A percentile compares a stretch with the other conserved stretches of the same genome.
These are phyloP conservation scores for Chaenocephalus aceratus DNA, from an alignment of 2,113 vertebrate species.

Conservation along the genomic window DNA sequence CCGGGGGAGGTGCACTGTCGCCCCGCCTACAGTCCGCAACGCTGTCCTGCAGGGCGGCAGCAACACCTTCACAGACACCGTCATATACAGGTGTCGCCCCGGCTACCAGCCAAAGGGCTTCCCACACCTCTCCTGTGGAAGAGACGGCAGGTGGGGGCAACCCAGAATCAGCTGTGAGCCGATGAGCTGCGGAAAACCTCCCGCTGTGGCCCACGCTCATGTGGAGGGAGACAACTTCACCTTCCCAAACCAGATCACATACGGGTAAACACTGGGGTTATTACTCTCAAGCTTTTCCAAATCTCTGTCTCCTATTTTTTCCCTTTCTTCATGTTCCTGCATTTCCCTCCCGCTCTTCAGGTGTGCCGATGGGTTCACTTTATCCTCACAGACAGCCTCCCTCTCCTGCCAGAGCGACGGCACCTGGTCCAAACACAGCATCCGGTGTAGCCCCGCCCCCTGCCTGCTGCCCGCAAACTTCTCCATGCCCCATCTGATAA, in stretches of 20 bases:
- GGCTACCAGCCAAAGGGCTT: conserved; percentile 87
- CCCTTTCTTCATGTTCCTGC: background rate
- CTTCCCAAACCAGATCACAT: conserved; percentile 89
- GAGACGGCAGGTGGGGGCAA: conserved; percentile 89
- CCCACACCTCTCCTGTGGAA: conserved; percentile 87
- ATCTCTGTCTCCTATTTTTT: background rate
- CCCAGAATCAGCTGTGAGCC: conserved; percentile 90
- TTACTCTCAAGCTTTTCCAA: too few relatives aligned
- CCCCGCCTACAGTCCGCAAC: conserved; percentile 89
- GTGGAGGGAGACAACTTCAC: conserved; percentile 83
- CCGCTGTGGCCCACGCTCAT: conserved; percentile 84
- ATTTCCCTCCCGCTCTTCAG: conserved; percentile 71
- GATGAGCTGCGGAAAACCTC: conserved; percentile 90
- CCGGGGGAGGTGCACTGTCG: conserved; percentile 85
- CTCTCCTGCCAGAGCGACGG: conserved; percentile 90
- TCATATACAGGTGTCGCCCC: conserved; percentile 89
- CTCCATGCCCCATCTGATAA: conserved; percentile 73
- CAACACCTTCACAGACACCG: conserved; percentile 82
- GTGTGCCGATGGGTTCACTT: conserved; percentile 91
- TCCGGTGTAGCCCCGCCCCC: conserved; percentile 86
- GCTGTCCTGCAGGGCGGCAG: conserved; percentile 87
- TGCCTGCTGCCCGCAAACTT: conserved; percentile 86
- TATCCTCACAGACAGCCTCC: conserved; percentile 78
- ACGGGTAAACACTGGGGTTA: conserved; percentile 87
- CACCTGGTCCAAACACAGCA: conserved; percentile 88